A percentile compares a stretch with the other conserved stretches of the same genome.
Conservation (phyloP, 2,888 invertebrate genomes). For the Azorinus chamasolen region DNA sequence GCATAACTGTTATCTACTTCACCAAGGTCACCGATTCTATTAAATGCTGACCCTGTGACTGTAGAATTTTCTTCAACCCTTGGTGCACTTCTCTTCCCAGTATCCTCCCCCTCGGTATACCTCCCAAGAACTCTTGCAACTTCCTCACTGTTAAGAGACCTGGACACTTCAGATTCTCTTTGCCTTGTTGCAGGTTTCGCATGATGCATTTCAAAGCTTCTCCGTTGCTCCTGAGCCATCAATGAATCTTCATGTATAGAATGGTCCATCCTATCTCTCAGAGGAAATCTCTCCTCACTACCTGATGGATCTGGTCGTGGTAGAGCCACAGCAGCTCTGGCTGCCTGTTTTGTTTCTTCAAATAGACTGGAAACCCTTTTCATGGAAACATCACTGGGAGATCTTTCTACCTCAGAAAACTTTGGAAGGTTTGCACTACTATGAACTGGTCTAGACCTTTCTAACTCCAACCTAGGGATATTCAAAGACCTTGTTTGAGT, state of each 20-base stretch:
- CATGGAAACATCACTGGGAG: slow-evolving; percentile 65
- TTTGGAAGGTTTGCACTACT: slow-evolving; percentile 20
- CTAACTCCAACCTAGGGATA: slow-evolving; percentile 1
- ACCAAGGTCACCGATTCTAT: too few species aligned
- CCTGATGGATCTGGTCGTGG: slow-evolving; percentile 65
- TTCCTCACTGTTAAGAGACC: slow-evolving; percentile 70
- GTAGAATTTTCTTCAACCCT: not conserved
- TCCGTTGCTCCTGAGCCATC: slow-evolving; percentile 17
- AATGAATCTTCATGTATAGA: slow-evolving; percentile 53
- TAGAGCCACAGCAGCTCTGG: slow-evolving; percentile 55
- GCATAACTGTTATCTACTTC: too few species aligned
- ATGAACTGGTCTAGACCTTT: slow-evolving; percentile 20
- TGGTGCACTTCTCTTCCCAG: slow-evolving; percentile 5
- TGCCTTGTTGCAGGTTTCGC: slow-evolving; percentile 25
- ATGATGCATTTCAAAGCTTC: slow-evolving; percentile 11
- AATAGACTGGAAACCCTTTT: slow-evolving; percentile 68
- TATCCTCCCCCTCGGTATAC: slow-evolving; percentile 42
- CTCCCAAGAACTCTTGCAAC: slow-evolving; percentile 67
- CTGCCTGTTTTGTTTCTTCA: slow-evolving; percentile 63
- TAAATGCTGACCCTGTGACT: too few species aligned
- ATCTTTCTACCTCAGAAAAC: slow-evolving; percentile 22
- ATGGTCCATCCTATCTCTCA: slow-evolving; percentile 45
- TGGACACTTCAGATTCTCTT: slow-evolving; percentile 55
- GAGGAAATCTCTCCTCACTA: slow-evolving; percentile 62
- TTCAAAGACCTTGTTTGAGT: not conserved